Base-by-base conservation (phyloP, 2,113 vertebrate genomes). In the Mastomys natalensis region DNA sequence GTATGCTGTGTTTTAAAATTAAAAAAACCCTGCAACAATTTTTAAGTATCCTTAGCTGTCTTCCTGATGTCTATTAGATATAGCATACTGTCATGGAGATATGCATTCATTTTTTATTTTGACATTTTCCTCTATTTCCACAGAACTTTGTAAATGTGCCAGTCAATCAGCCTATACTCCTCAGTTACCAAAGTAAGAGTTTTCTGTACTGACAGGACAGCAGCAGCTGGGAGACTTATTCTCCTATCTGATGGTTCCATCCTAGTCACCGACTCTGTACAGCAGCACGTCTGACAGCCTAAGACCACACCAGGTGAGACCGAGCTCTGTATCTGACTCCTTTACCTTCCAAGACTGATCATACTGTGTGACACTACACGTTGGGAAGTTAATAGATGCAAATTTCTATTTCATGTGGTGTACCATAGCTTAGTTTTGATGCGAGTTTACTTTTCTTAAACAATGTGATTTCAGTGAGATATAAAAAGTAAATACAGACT, bases 391-490 rank as follows among this genome's bases (percentile, higher is more conserved):
- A 91, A 12, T 76, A 94, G 58, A 40, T 89, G 70, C 72, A 91
- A 22, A 95, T 95, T 95, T 81, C 51, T 93, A 93, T 95, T 94
- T 94, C 90, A 96, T 91, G 68, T 76, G 48, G 89, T 34, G 0
- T n/a, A 0, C 91, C 94, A 93, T 72, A 31, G 9, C 91, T 97
- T 82, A 37, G 85, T 58, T 92, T 77, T 34, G 3, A 91, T 80
- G 82, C 48, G 77, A 95, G 95, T 81, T 93, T 96, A 88, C 72
- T 86, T 96, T 91, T 51, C 31, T 55, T 74, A 68, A 58, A 92
- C 73, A 68, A 21, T 51, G 19, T 89, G 24, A 96, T 78, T 64
- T 88, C 60, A 90, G 58, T 40, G 73, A 84, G 55, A 74, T 95
- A 86, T 48, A 91, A 95, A 91, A 91, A 85, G 34, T 21, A 90